A percentile compares a stretch with the other conserved stretches of the same genome.
phyloP scores from a whole-genome alignment of 2,888 invertebrate genomes.

The Dorcus hopei region DNA sequence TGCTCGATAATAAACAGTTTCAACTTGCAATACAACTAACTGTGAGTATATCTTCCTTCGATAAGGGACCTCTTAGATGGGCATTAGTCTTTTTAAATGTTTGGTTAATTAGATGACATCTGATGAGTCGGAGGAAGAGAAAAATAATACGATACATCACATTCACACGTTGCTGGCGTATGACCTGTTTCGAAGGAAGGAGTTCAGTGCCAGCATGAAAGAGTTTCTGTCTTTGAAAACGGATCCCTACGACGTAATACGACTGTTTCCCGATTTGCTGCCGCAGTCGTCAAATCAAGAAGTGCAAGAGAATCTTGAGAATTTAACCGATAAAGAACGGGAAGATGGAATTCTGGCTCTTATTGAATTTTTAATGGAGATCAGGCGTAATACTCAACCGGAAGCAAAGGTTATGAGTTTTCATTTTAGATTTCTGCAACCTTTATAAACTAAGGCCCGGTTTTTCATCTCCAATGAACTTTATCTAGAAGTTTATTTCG shows the following conservation, averaged over 20 bases:
- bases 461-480: too few relatives aligned
- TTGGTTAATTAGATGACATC: constrained; percentile 45
- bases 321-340: constrained; percentile 76
- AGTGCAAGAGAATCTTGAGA: constrained; percentile 47
- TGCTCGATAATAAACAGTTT: constrained; percentile 88
- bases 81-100: not conserved
- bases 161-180: constrained; percentile 90
- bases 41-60: constrained; percentile 55
- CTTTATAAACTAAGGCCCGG: too few relatives aligned
- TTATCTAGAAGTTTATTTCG: too few relatives aligned
- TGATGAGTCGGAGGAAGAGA: constrained; percentile 76
- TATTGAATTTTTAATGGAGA: constrained; percentile 84
- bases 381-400: constrained; percentile 57
- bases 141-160: constrained; percentile 74
- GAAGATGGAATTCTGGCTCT: constrained; percentile 86
- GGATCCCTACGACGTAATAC: constrained; percentile 93
- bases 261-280: constrained; percentile 84
- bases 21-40: constrained; percentile 89
- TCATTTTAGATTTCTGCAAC: not conserved
- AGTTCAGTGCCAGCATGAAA: constrained; percentile 87
- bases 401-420: constrained; percentile 38
- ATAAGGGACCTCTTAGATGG: too few relatives aligned
- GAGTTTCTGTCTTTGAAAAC: constrained; percentile 87
- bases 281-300: constrained; percentile 48
- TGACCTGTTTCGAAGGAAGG: constrained; percentile 84